Evolutionary conservation across 23 tunicate genomes (phyloP), one percentile per base, ranked within the genome.

Genomic region (Styela plicata): DNA sequence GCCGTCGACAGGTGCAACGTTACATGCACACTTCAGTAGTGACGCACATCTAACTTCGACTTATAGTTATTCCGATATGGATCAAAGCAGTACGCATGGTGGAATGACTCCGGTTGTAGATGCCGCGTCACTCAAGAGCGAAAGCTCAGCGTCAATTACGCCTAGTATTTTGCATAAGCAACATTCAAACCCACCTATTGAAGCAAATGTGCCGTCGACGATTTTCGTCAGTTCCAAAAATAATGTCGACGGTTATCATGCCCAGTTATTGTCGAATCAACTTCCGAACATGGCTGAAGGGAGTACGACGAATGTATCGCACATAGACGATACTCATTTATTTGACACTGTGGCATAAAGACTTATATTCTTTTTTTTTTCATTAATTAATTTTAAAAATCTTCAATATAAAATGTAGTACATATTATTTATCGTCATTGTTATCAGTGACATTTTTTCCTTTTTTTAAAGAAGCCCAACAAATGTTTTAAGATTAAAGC

Each of bases 201-300:
- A 67, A 67, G 24, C 31, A 18, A 27, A 21, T 25, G 24, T 25
- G 71, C 31, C 71, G 31, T 25, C 71, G 13, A 67, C n/a, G 22
- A 67, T 67, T 18, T 67, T 18, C 24, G 71, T 67, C 24, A 67
- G 71, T 24, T 67, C 71, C 22, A 27, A 27, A 16, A 67, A 27
- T 22, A 1, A 13, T 67, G 30, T 29, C 17, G 71, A 67, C 71
- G 31, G 5, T 66, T 29, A 29, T 18, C 71, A 67, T 25, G 31
- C 30, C 31, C 31, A 27, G 1, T 29, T 67, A 22, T 22, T 67
- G 71, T 18, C 24, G 16, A 27, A 22, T 18, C 71, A 67, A 24
- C 71, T 67, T 67, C 71, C 71, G 0, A 67, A 67, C 24, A 67
- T 67, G 71, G 71, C 71, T 16, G 71, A 19, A 18, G 71, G 71